Conservation (phyloP, 2,888 invertebrate genomes). For the Andrena dorsata region DNA sequence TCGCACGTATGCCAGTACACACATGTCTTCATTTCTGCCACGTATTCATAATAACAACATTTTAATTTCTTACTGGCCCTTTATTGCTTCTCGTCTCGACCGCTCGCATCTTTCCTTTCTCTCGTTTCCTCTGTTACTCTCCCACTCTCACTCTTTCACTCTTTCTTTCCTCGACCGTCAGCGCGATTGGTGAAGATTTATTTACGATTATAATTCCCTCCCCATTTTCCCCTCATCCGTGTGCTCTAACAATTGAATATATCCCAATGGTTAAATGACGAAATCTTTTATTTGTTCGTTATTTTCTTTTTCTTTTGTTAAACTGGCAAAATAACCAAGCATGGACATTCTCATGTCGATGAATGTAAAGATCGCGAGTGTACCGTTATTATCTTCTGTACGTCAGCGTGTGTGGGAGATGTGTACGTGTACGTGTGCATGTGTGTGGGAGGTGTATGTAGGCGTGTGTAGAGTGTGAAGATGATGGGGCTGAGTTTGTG, state of each 20-base stretch:
- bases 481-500: conserved; percentile 50
- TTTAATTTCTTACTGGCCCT: conserved; percentile 60
- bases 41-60: conserved; percentile 33
- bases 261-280: conserved; percentile 13
- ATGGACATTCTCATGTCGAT: conserved; percentile 48
- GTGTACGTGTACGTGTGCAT: not conserved
- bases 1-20: conserved; percentile 53
- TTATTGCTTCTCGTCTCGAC: conserved; percentile 55
- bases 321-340: conserved; percentile 49
- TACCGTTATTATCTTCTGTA: conserved; percentile 20
- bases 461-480: conserved; percentile 32
- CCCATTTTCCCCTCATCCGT: conserved; percentile 10
- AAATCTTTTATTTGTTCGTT: conserved; percentile 5
- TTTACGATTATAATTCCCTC: conserved; percentile 7
- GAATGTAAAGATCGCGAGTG: conserved; percentile 34
- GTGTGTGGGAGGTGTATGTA: not conserved
- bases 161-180: conserved; percentile 69
- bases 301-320: not conserved
- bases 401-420: not conserved
- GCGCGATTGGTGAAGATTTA: conserved; percentile 52
- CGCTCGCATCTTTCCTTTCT: conserved; percentile 69
- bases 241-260: conserved; percentile 1
- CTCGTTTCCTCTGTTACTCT: conserved; percentile 69
- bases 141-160: conserved; percentile 71
- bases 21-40: conserved; percentile 17